These are phyloP conservation scores for Myrmecophaga tridactyla DNA, from an alignment of 2,113 vertebrate species.

Conservation along the genomic window DNA sequence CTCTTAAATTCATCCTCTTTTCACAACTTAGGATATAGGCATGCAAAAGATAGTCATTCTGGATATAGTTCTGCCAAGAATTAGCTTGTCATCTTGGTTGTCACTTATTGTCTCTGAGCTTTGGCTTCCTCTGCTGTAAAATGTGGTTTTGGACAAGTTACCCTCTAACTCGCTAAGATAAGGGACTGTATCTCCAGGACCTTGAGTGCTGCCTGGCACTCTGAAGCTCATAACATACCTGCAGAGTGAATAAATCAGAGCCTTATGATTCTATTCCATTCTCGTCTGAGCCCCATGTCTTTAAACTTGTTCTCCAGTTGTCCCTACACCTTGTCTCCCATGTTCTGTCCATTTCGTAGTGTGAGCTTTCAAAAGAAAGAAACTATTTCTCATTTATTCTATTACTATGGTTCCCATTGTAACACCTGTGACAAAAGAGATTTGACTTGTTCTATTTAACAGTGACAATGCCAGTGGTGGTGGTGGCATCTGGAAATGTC, in stretches of 20 bases:
- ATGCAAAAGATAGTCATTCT: too few relatives aligned
- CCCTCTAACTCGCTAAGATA: not conserved
- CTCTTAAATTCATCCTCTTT: not conserved
- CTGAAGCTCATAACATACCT: fast-evolving
- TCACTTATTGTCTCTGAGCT: not conserved
- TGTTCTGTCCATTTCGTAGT: not conserved
- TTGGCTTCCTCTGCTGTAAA: not conserved
- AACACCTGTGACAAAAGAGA: not conserved
- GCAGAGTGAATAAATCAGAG: too few relatives aligned
- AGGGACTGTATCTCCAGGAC: not conserved
- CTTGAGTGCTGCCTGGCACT: not conserved
- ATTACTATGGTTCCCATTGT: not conserved
- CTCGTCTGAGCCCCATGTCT: not conserved
- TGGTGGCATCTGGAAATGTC: not conserved
- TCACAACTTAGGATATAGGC: not conserved
- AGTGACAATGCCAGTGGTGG: not conserved
- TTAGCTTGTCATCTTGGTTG: not conserved
- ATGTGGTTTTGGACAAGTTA: not conserved
- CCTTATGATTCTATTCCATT: not conserved
- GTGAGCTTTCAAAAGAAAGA: not conserved
- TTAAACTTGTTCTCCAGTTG: not conserved
- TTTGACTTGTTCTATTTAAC: not conserved
- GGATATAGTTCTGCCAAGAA: not conserved
- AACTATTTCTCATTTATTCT: not conserved
- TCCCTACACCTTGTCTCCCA: too few relatives aligned